Percentiles rank a stretch among this genome's conserved stretches.
These are phyloP conservation scores for Anguilla pacifica DNA, from an alignment of 2,797 vertebrate genomes.

Conservation along the genomic window DNA sequence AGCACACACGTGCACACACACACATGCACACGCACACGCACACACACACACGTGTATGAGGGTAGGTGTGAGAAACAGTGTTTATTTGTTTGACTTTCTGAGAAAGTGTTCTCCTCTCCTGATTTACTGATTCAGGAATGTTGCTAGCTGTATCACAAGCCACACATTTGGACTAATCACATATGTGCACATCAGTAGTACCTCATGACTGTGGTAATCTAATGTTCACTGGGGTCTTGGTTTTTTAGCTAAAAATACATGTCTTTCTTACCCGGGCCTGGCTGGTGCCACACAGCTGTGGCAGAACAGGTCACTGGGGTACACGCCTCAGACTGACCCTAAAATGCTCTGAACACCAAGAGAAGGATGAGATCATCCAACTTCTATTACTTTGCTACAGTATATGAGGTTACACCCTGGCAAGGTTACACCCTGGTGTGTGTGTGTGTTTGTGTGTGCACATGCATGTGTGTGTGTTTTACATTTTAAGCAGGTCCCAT, in stretches of 20 bases:
- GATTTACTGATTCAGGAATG: constrained; percentile 59
- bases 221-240: constrained; percentile 57
- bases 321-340: neutral
- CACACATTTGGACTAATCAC: constrained; percentile 70
- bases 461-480: neutral
- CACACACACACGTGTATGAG: constrained; percentile 38
- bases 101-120: neutral
- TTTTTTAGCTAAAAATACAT: constrained; percentile 32
- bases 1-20: constrained; percentile 48
- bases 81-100: constrained; percentile 33
- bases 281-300: constrained; percentile 34
- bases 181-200: constrained; percentile 62
- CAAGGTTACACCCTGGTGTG: constrained; percentile 6
- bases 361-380: neutral
- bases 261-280: constrained; percentile 19
- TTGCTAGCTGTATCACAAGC: constrained; percentile 69
- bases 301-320: constrained; percentile 30
- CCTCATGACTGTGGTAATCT: constrained; percentile 71
- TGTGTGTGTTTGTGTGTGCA: constrained; percentile 28
- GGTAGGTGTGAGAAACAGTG: constrained; percentile 26
- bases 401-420: neutral
- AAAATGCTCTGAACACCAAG: neutral
- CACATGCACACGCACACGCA: constrained; percentile 4
- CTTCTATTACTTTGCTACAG: neutral
- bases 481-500: constrained; percentile 1